A percentile compares a stretch with the other conserved stretches of the same genome.
phyloP scores from a whole-genome alignment of 2,888 invertebrate species.

The Agonopterix alstromeriana region DNA sequence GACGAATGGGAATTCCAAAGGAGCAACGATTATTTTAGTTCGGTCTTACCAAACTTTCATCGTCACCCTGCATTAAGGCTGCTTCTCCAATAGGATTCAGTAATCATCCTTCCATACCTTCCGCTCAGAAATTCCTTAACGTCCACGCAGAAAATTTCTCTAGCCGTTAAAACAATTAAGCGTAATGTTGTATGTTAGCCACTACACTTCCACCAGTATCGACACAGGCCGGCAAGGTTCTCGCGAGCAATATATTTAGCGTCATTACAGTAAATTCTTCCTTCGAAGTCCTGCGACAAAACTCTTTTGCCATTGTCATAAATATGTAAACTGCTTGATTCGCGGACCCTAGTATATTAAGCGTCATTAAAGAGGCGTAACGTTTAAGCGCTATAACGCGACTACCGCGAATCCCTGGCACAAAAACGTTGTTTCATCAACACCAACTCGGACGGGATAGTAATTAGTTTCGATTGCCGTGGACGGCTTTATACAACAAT shows the following conservation, averaged over 20 bases:
- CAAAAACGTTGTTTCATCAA: slow-evolving; percentile 64
- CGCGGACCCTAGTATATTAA: slow-evolving; percentile 35
- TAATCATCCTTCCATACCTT: too few species aligned
- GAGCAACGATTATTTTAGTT: too few species aligned
- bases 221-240: slow-evolving; percentile 11
- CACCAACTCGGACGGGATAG: slow-evolving; percentile 42
- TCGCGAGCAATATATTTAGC: slow-evolving; percentile 47
- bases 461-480: slow-evolving; percentile 52
- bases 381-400: slow-evolving; percentile 49
- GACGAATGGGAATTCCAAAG: too few species aligned
- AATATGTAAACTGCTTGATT: too few species aligned
- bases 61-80: too few species aligned
- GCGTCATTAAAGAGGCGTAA: slow-evolving; percentile 41
- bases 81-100: too few species aligned
- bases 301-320: too few species aligned
- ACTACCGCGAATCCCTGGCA: slow-evolving; percentile 41
- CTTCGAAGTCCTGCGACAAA: too few species aligned
- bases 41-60: too few species aligned
- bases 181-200: neutral
- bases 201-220: neutral
- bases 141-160: neutral
- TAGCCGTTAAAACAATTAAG: slow-evolving; percentile 31
- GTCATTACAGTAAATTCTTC: slow-evolving; percentile 8
- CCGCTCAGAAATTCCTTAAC: too few species aligned
- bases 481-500: slow-evolving; percentile 27